These are phyloP conservation scores for Phocides pigmalion DNA, from an alignment of 1,140 invertebrate genomes.

Conservation along the genomic window DNA sequence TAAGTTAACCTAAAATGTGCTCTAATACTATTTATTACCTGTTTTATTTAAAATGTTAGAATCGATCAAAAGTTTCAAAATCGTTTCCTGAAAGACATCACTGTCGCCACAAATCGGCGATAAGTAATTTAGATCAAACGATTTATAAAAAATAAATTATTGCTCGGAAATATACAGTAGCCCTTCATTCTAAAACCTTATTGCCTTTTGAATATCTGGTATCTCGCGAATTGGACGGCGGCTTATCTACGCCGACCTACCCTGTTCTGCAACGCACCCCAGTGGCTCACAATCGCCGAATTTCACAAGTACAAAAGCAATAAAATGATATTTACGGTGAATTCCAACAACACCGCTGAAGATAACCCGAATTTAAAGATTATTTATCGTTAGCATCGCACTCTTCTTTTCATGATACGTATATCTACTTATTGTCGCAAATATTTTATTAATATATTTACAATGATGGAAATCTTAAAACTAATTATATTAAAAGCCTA, in stretches of 20 bases:
- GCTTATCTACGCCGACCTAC: conserved; percentile 19
- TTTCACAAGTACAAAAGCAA: conserved; percentile 30
- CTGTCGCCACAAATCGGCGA: too few species aligned
- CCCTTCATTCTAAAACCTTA: conserved; percentile 22
- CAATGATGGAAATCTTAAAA: too few species aligned
- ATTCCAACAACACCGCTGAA: conserved; percentile 14
- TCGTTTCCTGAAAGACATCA: too few species aligned
- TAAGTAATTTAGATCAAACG: too few species aligned
- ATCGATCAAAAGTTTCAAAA: too few species aligned
- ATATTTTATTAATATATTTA: too few species aligned
- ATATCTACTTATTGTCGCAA: neutral
- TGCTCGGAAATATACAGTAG: neutral
- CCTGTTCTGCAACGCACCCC: conserved; percentile 8
- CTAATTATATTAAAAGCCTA: too few species aligned
- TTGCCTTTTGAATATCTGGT: conserved; percentile 15
- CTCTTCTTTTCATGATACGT: neutral
- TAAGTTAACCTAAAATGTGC: too few species aligned
- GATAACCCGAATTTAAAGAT: conserved; percentile 21
- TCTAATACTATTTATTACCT: too few species aligned
- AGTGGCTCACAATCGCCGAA: conserved; percentile 26
- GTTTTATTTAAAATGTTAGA: too few species aligned
- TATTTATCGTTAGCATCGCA: conserved; percentile 6
- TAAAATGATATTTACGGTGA: conserved; percentile 26
- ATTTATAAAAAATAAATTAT: too few species aligned
- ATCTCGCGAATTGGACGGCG: conserved; percentile 18